Base-by-base conservation (phyloP, 1,140 invertebrate species). In the Penaeus vannamei region DNA sequence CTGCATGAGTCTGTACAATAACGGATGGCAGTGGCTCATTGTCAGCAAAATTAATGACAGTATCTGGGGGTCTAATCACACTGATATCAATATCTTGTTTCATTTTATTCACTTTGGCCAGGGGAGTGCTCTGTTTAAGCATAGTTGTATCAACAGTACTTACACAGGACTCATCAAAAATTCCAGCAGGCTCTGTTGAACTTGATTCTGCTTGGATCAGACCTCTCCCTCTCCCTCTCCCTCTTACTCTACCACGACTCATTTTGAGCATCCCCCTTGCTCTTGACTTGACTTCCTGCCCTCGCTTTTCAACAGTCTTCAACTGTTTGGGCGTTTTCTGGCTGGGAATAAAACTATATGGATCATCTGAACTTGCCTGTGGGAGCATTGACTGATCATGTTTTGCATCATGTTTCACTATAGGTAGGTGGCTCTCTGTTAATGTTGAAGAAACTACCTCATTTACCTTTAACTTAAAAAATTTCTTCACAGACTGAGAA, bases 331-430 rank as follows among this genome's bases (percentile, higher is more conserved):
- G 61, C 14, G 87, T 89, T 29, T 85, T 89, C 60, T 89, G 87
- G 82, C 82, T 89, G 29, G 87, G 87, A 64, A 89, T 80, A 62
- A 85, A 89, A 7, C n/a, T 80, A 29, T 85, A 85, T 29, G 72
- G 82, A 59, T 89, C 82, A 86, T 69, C 79, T 26, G 81, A 82
- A 32, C 69, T 84, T 2, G 69, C 36, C n/a, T 32, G n/a, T 60
- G 32, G 26, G 59, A 32, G 14, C 20, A 32, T n/a, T 10, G 29
- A n/a, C n/a, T 29, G 29, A 10, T 29, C 72, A 76, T 5, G n/a
- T 29, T 32, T 76, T 4, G 32, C 8, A 10, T 29, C 72, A 76
- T 5, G n/a, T 29, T 32, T 76, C 10, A 76, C 8, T 29, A 12
- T 76, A 32, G 22, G 29, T 76, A 76, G 2, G 8, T 76, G 29